A percentile compares a stretch with the other conserved stretches of the same genome.
These are phyloP conservation scores for Microctonus brassicae DNA, from an alignment of 2,888 invertebrate species.

Conservation along the genomic window DNA sequence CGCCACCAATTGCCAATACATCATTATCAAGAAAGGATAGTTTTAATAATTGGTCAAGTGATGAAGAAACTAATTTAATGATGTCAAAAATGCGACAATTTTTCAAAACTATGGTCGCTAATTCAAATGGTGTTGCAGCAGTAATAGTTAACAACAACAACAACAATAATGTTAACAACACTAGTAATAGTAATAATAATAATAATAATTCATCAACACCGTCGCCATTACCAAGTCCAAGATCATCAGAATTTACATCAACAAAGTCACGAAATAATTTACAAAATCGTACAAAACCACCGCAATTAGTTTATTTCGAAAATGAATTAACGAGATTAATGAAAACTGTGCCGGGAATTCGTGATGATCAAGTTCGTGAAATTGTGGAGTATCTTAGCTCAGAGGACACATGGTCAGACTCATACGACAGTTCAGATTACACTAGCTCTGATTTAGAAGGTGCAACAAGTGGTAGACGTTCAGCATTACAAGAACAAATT, in stretches of 20 bases:
- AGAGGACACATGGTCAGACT: slow-evolving; percentile 94
- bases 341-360: slow-evolving; percentile 93
- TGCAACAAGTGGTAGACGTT: slow-evolving; percentile 74
- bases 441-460: slow-evolving; percentile 90
- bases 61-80: slow-evolving; percentile 94
- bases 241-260: slow-evolving; percentile 54
- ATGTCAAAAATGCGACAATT: slow-evolving; percentile 95
- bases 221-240: slow-evolving; percentile 73
- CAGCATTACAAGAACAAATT: slow-evolving; percentile 85
- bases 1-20: slow-evolving; percentile 72
- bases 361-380: slow-evolving; percentile 91
- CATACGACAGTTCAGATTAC: slow-evolving; percentile 92
- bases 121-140: slow-evolving; percentile 64
- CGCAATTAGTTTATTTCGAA: slow-evolving; percentile 90
- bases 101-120: slow-evolving; percentile 90
- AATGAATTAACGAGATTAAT: slow-evolving; percentile 89
- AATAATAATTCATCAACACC: slow-evolving; percentile 52
- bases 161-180: slow-evolving; percentile 64
- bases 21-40: slow-evolving; percentile 86
- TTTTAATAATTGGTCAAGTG: slow-evolving; percentile 94
- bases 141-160: slow-evolving; percentile 45
- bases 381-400: slow-evolving; percentile 93
- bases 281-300: slow-evolving; percentile 80
- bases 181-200: slow-evolving; percentile 58
- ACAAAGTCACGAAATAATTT: slow-evolving; percentile 56